A percentile compares a stretch with the other conserved stretches of the same genome.
These are phyloP conservation scores for Syrphus vitripennis DNA, from an alignment of 2,888 invertebrate genomes.

Conservation along the genomic window DNA sequence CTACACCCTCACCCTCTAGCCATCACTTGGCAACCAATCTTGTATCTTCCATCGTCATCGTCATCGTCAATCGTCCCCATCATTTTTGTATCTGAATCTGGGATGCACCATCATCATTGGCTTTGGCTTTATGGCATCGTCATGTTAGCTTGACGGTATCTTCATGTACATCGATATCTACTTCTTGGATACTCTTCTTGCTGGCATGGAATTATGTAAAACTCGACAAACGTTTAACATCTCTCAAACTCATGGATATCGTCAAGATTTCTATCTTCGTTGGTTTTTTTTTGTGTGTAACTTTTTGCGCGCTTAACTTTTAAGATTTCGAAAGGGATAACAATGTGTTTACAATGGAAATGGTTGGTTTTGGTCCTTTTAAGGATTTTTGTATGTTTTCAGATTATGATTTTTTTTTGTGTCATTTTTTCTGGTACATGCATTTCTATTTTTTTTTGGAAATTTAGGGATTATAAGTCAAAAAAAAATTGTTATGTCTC, in stretches of 20 bases:
- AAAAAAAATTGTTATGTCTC: no score
- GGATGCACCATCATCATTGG: not conserved
- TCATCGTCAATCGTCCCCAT: conserved; percentile 1
- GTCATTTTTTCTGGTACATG: not conserved
- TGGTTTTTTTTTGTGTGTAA: not conserved
- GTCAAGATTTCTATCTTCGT: conserved; percentile 52
- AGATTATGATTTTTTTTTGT: not conserved
- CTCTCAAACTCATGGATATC: conserved; percentile 40
- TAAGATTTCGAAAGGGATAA: conserved; percentile 32
- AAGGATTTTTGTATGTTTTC: not conserved
- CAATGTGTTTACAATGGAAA: conserved; percentile 27
- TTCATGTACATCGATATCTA: conserved; percentile 47
- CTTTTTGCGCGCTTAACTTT: conserved; percentile 25
- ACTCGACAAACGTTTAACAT: conserved; percentile 63
- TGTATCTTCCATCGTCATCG: no score
- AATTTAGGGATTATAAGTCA: not conserved
- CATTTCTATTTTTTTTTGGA: not conserved
- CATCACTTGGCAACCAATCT: not conserved
- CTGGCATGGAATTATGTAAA: conserved; percentile 65
- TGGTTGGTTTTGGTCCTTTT: conserved; percentile 36
- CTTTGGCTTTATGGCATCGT: conserved; percentile 20
- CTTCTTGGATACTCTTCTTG: conserved; percentile 36
- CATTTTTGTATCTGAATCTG: conserved; percentile 1
- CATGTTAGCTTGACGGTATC: conserved; percentile 56
- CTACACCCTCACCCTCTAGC: not conserved